These are phyloP conservation scores for Alosa sapidissima DNA, from an alignment of 2,797 vertebrate genomes.

Conservation along the genomic window DNA sequence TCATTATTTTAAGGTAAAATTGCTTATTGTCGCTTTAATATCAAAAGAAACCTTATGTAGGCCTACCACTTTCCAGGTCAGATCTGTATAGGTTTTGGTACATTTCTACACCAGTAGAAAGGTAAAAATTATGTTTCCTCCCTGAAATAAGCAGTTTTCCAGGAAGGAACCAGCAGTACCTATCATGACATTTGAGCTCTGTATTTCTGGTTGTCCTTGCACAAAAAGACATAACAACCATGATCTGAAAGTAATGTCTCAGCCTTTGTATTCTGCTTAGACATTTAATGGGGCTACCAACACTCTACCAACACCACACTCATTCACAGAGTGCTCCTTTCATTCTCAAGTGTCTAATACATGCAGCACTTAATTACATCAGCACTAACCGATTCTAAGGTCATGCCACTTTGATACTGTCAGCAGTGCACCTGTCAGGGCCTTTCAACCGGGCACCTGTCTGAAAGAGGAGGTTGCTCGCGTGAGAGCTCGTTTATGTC, in stretches of 20 bases:
- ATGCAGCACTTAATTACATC: neutral
- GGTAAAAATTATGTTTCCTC: too few relatives aligned
- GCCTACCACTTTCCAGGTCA: too few relatives aligned
- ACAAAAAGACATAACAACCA: neutral
- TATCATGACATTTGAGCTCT: too few relatives aligned
- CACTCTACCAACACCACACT: neutral
- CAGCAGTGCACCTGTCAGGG: neutral
- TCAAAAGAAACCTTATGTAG: too few relatives aligned
- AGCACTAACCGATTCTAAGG: neutral
- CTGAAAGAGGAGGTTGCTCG: conserved; percentile 5
- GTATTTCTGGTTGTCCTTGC: neutral
- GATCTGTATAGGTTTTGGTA: too few relatives aligned
- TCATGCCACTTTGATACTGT: neutral
- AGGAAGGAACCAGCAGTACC: too few relatives aligned
- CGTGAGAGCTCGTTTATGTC: neutral
- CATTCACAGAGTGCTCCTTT: neutral
- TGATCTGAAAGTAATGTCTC: neutral
- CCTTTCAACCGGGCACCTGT: conserved; percentile 29
- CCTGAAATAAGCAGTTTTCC: too few relatives aligned
- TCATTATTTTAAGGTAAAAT: too few relatives aligned
- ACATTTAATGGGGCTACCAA: neutral
- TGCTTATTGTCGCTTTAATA: too few relatives aligned
- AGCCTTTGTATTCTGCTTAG: neutral
- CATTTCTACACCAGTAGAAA: too few relatives aligned
- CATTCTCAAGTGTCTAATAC: neutral